phyloP scores from a whole-genome alignment of 2,888 invertebrate species.

The Phania funesta region DNA sequence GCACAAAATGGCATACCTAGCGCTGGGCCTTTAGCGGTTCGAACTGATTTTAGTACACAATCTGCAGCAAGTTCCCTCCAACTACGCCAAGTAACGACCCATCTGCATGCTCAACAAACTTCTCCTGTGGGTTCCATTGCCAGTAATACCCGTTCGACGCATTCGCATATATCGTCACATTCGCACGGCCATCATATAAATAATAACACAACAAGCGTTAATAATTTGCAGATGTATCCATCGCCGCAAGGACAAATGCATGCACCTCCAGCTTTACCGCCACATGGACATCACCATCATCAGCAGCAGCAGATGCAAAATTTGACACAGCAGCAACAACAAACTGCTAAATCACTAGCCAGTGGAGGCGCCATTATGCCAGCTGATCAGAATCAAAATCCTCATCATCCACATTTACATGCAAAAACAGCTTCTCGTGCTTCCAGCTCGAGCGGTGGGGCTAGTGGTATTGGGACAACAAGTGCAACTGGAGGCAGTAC shows the following conservation, averaged over 20 bases:
- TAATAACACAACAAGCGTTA: slow-evolving; percentile 66
- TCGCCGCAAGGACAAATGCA: slow-evolving; percentile 71
- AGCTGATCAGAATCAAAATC: slow-evolving; percentile 75
- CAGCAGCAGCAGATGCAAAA: slow-evolving; percentile 57
- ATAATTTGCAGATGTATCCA: slow-evolving; percentile 69
- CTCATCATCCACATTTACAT: slow-evolving; percentile 79
- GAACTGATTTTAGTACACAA: slow-evolving; percentile 80
- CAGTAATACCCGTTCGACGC: slow-evolving; percentile 80
- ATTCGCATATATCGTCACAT: slow-evolving; percentile 72
- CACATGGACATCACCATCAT: slow-evolving; percentile 74
- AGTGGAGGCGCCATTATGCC: slow-evolving; percentile 15
- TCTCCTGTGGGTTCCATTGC: slow-evolving; percentile 79
- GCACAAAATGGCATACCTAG: slow-evolving; percentile 72
- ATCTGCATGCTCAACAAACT: slow-evolving; percentile 81
- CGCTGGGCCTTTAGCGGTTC: slow-evolving; percentile 76
- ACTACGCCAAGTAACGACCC: slow-evolving; percentile 67
- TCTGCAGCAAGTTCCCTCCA: slow-evolving; percentile 61
- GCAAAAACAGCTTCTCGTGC: slow-evolving; percentile 77
- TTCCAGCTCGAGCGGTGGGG: slow-evolving; percentile 79
- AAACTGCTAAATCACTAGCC: slow-evolving; percentile 69
- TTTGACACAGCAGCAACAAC: slow-evolving; percentile 69
- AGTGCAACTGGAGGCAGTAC: slow-evolving; percentile 82
- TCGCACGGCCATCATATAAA: slow-evolving; percentile 67
- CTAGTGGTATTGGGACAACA: slow-evolving; percentile 71
- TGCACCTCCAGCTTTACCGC: slow-evolving; percentile 73